A percentile compares a stretch with the other conserved stretches of the same genome.
Conservation (phyloP, 2,888 invertebrate genomes). For the Atrina japonica region DNA sequence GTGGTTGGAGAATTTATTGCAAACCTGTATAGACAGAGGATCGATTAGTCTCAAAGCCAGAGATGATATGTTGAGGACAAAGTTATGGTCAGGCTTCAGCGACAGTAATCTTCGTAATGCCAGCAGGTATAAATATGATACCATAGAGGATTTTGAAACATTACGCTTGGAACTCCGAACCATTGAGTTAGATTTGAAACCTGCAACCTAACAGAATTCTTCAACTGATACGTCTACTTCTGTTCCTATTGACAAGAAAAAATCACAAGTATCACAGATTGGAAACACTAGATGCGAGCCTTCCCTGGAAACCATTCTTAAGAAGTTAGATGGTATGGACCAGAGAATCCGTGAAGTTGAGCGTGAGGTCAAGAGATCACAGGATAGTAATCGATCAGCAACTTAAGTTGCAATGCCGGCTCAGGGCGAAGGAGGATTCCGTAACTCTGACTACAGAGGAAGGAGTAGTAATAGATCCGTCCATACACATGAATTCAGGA, state of each 20-base stretch:
- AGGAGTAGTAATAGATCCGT: no score
- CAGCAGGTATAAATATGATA: constrained; percentile 21
- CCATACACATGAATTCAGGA: no score
- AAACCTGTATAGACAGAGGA: constrained; percentile 23
- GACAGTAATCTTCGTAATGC: constrained; percentile 13
- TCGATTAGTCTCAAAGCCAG: neutral
- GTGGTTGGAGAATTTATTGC: constrained; percentile 19
- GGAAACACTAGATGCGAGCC: neutral
- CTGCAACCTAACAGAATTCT: neutral
- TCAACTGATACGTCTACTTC: neutral
- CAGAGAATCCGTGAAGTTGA: constrained; percentile 4
- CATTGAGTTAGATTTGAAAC: constrained; percentile 21
- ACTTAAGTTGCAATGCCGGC: no score
- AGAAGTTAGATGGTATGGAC: constrained; percentile 10
- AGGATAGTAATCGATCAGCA: no score
- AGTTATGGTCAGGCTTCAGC: constrained; percentile 24
- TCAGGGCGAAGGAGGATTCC: no score
- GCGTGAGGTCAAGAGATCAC: neutral
- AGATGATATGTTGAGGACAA: constrained; percentile 24
- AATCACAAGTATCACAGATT: constrained; percentile 9
- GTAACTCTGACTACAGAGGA: no score
- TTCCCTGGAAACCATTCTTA: neutral
- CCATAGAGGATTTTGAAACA: constrained; percentile 22
- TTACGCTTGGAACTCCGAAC: constrained; percentile 11
- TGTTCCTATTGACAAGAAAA: neutral